phyloP scores from a whole-genome alignment of 2,113 vertebrate genomes.

The Poicephalus gulielmi region DNA sequence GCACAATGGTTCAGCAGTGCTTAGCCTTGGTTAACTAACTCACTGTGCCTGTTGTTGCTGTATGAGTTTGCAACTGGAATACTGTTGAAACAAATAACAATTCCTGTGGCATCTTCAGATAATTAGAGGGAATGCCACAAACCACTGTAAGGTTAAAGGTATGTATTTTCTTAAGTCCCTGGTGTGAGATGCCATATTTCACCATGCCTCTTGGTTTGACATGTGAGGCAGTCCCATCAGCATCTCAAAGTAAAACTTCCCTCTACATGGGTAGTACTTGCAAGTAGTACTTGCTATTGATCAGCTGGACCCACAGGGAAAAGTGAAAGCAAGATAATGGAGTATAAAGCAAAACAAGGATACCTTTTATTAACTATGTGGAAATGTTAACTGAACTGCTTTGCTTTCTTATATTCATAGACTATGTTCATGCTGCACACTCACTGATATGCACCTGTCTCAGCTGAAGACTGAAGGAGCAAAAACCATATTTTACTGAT shows the following conservation, averaged over 20 bases:
- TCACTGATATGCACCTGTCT: not conserved
- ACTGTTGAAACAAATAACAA: conserved; percentile 18
- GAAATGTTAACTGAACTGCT: not conserved
- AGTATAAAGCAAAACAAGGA: not conserved
- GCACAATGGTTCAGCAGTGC: not conserved
- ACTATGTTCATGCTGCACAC: not conserved
- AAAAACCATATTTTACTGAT: not conserved
- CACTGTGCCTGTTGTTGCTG: not conserved
- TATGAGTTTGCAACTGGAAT: conserved; percentile 45
- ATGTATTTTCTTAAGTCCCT: not conserved
- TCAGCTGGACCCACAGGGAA: not conserved
- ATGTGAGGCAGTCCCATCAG: not conserved
- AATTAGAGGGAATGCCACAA: conserved; percentile 53
- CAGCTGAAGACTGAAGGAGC: not conserved
- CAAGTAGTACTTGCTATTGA: not conserved
- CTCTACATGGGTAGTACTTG: not conserved
- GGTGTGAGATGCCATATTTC: not conserved
- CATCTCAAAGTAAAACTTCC: not conserved
- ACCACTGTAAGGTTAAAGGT: not conserved
- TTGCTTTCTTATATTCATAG: not conserved
- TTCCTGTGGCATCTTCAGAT: conserved; percentile 47
- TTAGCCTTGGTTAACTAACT: not conserved
- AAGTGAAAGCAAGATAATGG: not conserved
- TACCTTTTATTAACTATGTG: not conserved
- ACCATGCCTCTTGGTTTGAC: not conserved